phyloP scores from a whole-genome alignment of 2,797 vertebrate species.

The Darevskia nairensis region DNA sequence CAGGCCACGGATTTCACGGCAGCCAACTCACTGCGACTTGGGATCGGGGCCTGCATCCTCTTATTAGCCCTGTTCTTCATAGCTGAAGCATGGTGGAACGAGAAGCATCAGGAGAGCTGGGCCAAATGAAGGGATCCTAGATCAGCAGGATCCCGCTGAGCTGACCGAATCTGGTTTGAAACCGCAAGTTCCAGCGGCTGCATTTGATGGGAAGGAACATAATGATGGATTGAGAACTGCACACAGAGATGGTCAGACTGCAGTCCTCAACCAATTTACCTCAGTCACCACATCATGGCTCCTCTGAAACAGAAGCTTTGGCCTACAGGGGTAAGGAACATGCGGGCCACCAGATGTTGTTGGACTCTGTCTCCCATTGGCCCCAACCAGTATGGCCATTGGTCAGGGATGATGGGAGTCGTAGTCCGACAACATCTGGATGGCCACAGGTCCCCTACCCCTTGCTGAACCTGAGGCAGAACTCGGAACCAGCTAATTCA shows the following conservation, averaged over 20 bases:
- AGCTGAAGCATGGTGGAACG: constrained; percentile 8
- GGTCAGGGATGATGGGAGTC: background rate
- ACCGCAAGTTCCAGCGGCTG: background rate
- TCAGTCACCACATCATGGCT: background rate
- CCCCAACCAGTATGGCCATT: background rate
- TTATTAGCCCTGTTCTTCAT: background rate
- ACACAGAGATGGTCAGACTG: background rate
- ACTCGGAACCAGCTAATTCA: background rate
- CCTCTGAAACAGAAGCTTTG: background rate
- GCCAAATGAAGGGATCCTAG: background rate
- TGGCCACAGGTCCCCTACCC: background rate
- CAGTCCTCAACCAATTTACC: background rate
- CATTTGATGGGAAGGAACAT: background rate
- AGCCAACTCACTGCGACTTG: background rate
- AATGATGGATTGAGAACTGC: background rate
- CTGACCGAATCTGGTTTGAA: background rate
- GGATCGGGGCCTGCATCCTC: background rate
- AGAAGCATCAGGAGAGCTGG: background rate
- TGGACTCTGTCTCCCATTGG: background rate
- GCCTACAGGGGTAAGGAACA: background rate
- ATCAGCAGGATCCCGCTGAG: background rate
- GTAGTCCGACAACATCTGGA: background rate
- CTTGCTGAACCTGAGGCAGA: background rate
- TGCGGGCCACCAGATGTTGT: background rate
- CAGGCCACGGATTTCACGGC: background rate